phyloP scores from a whole-genome alignment of 1,140 invertebrate genomes.

The Papilio helenus region DNA sequence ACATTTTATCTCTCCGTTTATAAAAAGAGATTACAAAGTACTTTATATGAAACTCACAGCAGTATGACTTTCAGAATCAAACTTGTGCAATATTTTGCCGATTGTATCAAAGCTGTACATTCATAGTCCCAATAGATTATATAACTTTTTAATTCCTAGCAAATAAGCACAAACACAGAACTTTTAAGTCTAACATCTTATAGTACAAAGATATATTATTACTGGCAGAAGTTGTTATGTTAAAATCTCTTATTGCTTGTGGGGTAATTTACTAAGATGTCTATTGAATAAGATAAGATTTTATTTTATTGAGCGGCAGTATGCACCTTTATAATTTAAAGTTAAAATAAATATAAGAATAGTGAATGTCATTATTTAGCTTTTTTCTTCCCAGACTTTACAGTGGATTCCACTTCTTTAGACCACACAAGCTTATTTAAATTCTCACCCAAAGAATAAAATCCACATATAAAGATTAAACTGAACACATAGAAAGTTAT shows the following conservation, averaged over 20 bases:
- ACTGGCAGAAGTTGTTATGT: neutral
- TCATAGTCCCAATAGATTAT: neutral
- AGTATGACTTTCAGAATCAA: neutral
- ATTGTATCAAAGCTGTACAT: neutral
- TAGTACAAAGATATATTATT: neutral
- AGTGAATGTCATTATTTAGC: slow-evolving; percentile 65
- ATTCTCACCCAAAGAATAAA: slow-evolving; percentile 88
- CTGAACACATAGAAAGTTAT: slow-evolving; percentile 88
- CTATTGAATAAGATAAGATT: slow-evolving; percentile 4
- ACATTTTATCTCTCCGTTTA: too few relatives aligned
- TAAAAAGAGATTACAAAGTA: too few relatives aligned
- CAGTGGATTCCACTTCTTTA: slow-evolving; percentile 84
- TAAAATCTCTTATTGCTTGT: neutral
- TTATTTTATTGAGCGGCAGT: slow-evolving; percentile 26
- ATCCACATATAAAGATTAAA: slow-evolving; percentile 82
- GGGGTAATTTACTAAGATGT: neutral
- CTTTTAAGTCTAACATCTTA: neutral
- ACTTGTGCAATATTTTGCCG: neutral
- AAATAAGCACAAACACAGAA: neutral
- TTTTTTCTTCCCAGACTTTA: slow-evolving; percentile 79
- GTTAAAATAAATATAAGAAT: neutral
- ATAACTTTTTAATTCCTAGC: neutral
- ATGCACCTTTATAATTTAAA: slow-evolving; percentile 1
- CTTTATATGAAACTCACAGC: too few relatives aligned
- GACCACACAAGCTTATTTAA: slow-evolving; percentile 89